Evolutionary conservation across 2,797 vertebrate genomes (phyloP), one percentile per base, ranked within the genome.

Genomic region (Hylomyscus alleni): DNA sequence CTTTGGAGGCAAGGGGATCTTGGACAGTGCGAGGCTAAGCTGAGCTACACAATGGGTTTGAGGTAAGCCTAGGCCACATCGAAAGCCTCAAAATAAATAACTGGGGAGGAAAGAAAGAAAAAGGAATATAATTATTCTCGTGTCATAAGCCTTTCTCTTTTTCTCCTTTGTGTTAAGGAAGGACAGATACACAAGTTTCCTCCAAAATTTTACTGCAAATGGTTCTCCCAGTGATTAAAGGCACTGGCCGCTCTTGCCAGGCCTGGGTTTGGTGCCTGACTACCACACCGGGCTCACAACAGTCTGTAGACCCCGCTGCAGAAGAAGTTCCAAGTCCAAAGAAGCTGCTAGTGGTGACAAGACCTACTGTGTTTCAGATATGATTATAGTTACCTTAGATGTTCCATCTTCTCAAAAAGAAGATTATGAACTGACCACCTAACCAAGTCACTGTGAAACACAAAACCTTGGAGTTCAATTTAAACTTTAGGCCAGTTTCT

Each of bases 401-500:
- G 17, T 81, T 91, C n/a, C 65, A 83, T 13, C 37, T 47, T 86
- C 76, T 50, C 75, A 44, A 75, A 54, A 0, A 13, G 17, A 91
- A 81, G 29, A 65, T 62, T 52, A 73, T 10, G 19, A 15, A 14
- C 3, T 77, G 29, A 82, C 65, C 12, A 77, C 20, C 29, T 80
- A 91, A 83, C 24, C 87, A 95, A 82, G n/a, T 9, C 72, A 78
- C 34, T 15, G 50, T 86, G 87, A 91, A 89, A 90, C 40, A 56
- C 2, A 4, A 47, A 73, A 75, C 20, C 19, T 50, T 40, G 34
- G 19, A 44, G 60, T 1, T 31, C 62, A 93, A 56, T 47, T 91
- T 78, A 90, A 91, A 44, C 84, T 69, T 60, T 34, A 31, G 72
- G 58, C n/a, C 67, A 90, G 89, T 60, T 93, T 90, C 89, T 83